Base-by-base conservation (phyloP, 1,140 invertebrate genomes). In the Drosophila auraria region DNA sequence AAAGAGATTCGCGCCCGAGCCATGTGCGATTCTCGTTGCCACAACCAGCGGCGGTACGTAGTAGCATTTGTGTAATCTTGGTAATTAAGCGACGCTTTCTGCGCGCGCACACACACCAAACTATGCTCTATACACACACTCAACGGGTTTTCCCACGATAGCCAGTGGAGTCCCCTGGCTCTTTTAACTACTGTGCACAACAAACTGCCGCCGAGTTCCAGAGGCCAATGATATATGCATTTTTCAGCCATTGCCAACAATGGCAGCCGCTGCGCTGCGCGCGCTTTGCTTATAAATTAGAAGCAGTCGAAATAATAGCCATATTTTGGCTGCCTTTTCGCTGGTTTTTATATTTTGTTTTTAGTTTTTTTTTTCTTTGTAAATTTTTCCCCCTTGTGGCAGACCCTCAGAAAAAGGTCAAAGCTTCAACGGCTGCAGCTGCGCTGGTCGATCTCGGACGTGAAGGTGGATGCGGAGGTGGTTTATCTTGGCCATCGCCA, bases 181-280 rank as follows among this genome's bases (percentile, higher is more conserved):
- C 79, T 70, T 36, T 50, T 65, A 75, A 83, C 84, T 89, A 89
- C 84, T 84, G 84, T 87, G 74, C 73, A 81, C 70, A 87, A 87
- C 84, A 83, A 89, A 87, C 84, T 70, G 84, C 84, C 70, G 66
- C 50, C 84, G 81, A 89, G 84, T 84, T 84, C 78, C 81, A 89
- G 60, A 79, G 78, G 84, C 86, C 84, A 89, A 90, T 90, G 84
- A 89, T 89, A 89, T 89, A 89, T 89, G 84, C 86, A 89, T 89
- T 89, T 89, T 89, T 89, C 78, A 82, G 36, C 44, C 72, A 49
- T 60, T 51, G 53, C 71, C 61, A 63, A 49, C 45, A 73, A 61
- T 61, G 71, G 68, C 56, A 51, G 70, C 64, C 71, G 73, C 53
- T 70, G 82, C 65, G 78, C 73, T 66, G 82, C 71, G 78, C 73